These are phyloP conservation scores for Trissolcus brochymenae DNA, from an alignment of 2,888 invertebrate genomes.

Conservation along the genomic window DNA sequence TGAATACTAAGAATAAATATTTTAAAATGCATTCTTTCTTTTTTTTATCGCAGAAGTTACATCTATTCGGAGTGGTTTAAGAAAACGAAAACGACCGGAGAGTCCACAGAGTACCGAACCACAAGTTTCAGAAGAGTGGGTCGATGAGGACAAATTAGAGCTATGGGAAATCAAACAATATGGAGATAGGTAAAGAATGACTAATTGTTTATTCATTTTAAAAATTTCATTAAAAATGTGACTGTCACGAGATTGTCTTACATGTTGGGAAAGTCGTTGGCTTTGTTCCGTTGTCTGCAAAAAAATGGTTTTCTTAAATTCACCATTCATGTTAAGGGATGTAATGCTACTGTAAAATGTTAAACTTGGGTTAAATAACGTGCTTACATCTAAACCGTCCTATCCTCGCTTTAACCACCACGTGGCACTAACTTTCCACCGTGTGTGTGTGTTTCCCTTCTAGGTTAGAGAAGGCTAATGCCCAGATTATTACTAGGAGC, in stretches of 20 bases:
- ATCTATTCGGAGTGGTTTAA: slow-evolving; percentile 93
- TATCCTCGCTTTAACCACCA: slow-evolving; percentile 68
- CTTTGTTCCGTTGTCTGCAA: background rate
- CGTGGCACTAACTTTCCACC: slow-evolving; percentile 71
- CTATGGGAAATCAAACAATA: slow-evolving; percentile 97
- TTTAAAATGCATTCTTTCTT: background rate
- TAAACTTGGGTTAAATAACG: background rate
- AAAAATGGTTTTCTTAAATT: slow-evolving; percentile 10
- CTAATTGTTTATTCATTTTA: background rate
- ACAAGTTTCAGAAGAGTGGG: slow-evolving; percentile 96
- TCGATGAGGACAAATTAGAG: slow-evolving; percentile 95
- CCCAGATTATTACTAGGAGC: slow-evolving; percentile 88
- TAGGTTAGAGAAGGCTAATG: slow-evolving; percentile 84
- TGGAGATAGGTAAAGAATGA: slow-evolving; percentile 83
- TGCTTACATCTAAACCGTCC: slow-evolving; percentile 57
- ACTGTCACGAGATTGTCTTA: background rate
- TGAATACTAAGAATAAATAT: background rate
- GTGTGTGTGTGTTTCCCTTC: slow-evolving; percentile 73
- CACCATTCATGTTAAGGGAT: slow-evolving; percentile 1
- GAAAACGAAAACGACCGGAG: slow-evolving; percentile 95
- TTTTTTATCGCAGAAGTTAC: slow-evolving; percentile 87
- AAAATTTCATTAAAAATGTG: background rate
- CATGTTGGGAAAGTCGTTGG: background rate
- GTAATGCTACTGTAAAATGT: no score
- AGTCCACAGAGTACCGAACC: slow-evolving; percentile 96